Percentiles rank a stretch among this genome's conserved stretches.
phyloP scores from a whole-genome alignment of 2,797 vertebrate genomes.

The Staurois parvus region DNA sequence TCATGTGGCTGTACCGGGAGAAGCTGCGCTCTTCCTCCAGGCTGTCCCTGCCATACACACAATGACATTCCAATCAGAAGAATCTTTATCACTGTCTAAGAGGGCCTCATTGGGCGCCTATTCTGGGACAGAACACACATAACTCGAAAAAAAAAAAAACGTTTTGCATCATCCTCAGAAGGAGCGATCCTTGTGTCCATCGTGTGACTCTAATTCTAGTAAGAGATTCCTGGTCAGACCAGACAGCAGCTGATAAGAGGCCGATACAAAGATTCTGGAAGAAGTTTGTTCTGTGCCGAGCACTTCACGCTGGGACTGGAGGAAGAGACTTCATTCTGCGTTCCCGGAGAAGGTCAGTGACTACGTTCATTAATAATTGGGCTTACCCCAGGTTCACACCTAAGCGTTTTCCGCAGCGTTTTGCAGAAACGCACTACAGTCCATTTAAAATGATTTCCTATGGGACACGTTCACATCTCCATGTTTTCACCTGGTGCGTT shows the following conservation, averaged over 20 bases:
- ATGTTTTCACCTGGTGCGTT: no score
- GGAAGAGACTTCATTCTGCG: neutral
- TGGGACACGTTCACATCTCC: no score
- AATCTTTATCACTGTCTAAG: neutral
- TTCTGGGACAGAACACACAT: neutral
- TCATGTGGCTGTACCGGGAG: neutral
- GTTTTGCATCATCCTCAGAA: neutral
- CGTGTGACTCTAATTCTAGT: constrained; percentile 15
- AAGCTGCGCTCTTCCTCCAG: constrained; percentile 1
- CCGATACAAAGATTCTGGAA: neutral
- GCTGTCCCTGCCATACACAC: neutral
- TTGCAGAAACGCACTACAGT: no score
- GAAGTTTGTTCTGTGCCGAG: no score
- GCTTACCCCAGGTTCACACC: no score
- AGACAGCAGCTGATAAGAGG: constrained; percentile 27
- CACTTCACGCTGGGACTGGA: no score
- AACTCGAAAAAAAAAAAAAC: neutral
- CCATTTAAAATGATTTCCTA: no score
- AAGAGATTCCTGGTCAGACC: constrained; percentile 16
- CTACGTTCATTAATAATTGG: neutral
- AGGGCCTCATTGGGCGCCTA: constrained; percentile 3
- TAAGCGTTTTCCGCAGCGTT: no score
- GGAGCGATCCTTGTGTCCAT: constrained; percentile 6
- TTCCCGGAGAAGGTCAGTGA: neutral
- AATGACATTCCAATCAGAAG: neutral